Base-by-base conservation (phyloP, 1,140 invertebrate genomes). In the Scylla paramamosain region DNA sequence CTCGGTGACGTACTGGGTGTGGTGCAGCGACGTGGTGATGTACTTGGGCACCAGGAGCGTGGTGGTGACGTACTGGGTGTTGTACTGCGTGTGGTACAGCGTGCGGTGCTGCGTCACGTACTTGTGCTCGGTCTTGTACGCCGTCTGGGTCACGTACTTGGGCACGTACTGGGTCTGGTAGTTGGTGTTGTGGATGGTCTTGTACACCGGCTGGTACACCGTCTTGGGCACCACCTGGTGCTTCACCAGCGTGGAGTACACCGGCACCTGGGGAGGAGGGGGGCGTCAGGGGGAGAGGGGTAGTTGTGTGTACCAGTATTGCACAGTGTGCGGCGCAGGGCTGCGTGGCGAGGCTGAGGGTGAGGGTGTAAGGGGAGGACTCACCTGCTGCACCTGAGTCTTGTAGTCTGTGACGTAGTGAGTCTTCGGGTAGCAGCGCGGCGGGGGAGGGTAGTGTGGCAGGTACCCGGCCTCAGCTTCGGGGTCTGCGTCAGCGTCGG, bases 101-200 rank as follows among this genome's bases (percentile, higher is more conserved):
- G 93, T 94, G 86, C 89, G 6, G 93, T 94, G 89, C 45, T 94
- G 45, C 46, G 93, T 94, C 3, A 67, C 46, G 93, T 94, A 94
- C 84, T 94, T n/a, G 28, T 67, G 52, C 28, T 94, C 29, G 16
- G 93, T 94, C 28, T 94, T 31, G 93, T 94, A 94, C n/a, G 14
- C 86, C 14, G 86, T 90, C 46, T 59, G 4, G 86, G 84, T 89
- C 46, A 94, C 87, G 87, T 94, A 94, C 29, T 89, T 77, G 29
- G 93, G 93, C 2, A 89, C 93, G 93, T 94, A 90, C 45, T 90
- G 25, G 48, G 93, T 94, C 52, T 89, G n/a, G 86, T 59, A 88
- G 8, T 67, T 2, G 14, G 93, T 94, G 28, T 89, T n/a, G 87
- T 94, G 89, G 10, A 39, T 29, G 52, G 86, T 90, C 20, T 94